phyloP scores from a whole-genome alignment of 2,113 vertebrate species.

The Verasper variegatus region DNA sequence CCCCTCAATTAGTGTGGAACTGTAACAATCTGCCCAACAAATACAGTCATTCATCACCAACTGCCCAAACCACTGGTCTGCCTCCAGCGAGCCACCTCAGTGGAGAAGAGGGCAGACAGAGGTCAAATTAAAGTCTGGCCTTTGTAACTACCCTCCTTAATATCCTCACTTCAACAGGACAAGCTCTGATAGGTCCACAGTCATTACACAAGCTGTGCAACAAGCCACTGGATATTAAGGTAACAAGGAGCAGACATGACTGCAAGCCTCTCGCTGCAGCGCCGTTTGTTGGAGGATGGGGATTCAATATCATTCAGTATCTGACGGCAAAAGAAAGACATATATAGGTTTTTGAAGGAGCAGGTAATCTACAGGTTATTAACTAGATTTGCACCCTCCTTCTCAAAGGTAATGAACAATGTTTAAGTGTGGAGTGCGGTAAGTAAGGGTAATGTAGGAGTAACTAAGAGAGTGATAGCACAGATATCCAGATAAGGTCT shows the following conservation, averaged over 20 bases:
- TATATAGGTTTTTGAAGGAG: slow-evolving; percentile 14
- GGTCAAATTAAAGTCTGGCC: slow-evolving; percentile 90
- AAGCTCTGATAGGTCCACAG: slow-evolving; percentile 64
- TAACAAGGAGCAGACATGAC: slow-evolving; percentile 21
- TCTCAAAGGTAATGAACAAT: slow-evolving; percentile 54
- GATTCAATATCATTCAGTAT: slow-evolving; percentile 30
- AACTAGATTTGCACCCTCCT: slow-evolving; percentile 37
- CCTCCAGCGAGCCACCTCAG: slow-evolving; percentile 83
- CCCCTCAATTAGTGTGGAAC: slow-evolving; percentile 94
- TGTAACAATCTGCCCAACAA: slow-evolving; percentile 95
- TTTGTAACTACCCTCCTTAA: slow-evolving; percentile 88
- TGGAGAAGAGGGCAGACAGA: slow-evolving; percentile 85
- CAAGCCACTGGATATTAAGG: slow-evolving; percentile 58
- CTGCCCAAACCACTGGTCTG: slow-evolving; percentile 88
- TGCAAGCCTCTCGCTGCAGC: background rate
- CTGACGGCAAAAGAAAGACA: background rate
- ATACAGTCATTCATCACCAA: slow-evolving; percentile 96
- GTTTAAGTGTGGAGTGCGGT: slow-evolving; percentile 64
- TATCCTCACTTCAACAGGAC: slow-evolving; percentile 85
- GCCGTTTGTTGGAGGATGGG: slow-evolving; percentile 4
- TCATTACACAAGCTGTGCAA: slow-evolving; percentile 63
- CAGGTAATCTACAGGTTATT: slow-evolving; percentile 46
- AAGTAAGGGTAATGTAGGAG: slow-evolving; percentile 79
- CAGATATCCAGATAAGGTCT: slow-evolving; percentile 81
- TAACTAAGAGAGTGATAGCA: slow-evolving; percentile 79